Conservation (phyloP, 2,888 invertebrate species). For the Diarsia rubi region DNA sequence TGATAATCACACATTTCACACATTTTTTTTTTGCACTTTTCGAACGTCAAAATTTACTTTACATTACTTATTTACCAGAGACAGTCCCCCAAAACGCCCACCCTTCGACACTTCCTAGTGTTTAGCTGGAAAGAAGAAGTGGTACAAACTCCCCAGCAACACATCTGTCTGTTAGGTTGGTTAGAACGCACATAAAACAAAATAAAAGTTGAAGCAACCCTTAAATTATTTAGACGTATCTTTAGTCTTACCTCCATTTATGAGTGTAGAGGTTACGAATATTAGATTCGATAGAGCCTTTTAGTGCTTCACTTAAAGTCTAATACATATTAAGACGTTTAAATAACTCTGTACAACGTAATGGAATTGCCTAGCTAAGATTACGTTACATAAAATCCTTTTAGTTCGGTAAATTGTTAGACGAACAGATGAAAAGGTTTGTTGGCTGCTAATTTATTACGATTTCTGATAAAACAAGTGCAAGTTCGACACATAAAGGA, state of each 20-base stretch:
- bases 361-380: not conserved
- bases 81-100: too few species aligned
- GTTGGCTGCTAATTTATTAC: not conserved
- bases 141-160: too few species aligned
- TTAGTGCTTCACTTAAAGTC: not conserved
- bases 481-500: too few species aligned
- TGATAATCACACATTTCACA: too few species aligned
- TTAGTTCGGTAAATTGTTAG: not conserved
- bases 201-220: not conserved
- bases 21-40: too few species aligned
- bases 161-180: too few species aligned
- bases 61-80: too few species aligned
- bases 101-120: too few species aligned
- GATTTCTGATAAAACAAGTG: too few species aligned
- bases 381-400: not conserved
- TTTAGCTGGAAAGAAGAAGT: too few species aligned
- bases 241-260: not conserved
- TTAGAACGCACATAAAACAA: too few species aligned
- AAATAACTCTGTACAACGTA: constrained; percentile 1
- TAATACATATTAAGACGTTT: not conserved
- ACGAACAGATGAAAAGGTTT: not conserved
- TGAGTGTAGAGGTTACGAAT: not conserved
- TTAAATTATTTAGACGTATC: constrained; percentile 7
- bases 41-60: too few species aligned
- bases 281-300: constrained; percentile 1